Evolutionary conservation across 1,140 invertebrate genomes (phyloP).

Genomic region (Radopholus similis): DNA sequence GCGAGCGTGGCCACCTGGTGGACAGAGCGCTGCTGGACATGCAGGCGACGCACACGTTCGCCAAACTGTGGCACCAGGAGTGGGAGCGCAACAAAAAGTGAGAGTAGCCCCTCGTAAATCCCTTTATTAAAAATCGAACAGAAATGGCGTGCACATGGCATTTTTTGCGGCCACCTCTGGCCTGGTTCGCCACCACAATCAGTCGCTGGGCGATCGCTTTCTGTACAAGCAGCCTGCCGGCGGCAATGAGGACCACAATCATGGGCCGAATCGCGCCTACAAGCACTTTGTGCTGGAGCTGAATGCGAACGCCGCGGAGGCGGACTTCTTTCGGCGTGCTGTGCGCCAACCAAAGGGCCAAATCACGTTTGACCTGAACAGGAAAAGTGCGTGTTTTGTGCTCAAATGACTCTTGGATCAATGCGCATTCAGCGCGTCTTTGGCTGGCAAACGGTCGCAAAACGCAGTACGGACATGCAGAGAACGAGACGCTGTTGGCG

Average conservation of each 20-base stretch:
- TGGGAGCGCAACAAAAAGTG: constrained; percentile 38
- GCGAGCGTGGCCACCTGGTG: constrained; percentile 42
- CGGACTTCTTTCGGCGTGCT: constrained; percentile 51
- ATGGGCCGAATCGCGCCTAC: constrained; percentile 26
- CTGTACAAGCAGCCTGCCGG: constrained; percentile 37
- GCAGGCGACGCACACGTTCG: constrained; percentile 45
- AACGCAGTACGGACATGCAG: constrained; percentile 49
- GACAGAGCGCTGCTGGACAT: constrained; percentile 53
- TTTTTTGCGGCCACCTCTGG: constrained; percentile 58
- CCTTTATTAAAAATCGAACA: background rate
- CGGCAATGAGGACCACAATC: constrained; percentile 1
- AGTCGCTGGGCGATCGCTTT: constrained; percentile 47
- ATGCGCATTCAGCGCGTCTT: constrained; percentile 46
- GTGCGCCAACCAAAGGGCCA: constrained; percentile 49
- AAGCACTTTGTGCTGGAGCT: constrained; percentile 52
- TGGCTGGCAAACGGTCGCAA: constrained; percentile 45
- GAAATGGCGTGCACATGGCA: constrained; percentile 53
- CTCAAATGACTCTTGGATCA: background rate
- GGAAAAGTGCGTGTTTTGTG: constrained; percentile 39
- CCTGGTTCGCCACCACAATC: constrained; percentile 53
- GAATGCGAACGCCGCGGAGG: constrained; percentile 50
- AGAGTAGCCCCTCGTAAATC: background rate
- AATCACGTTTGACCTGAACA: constrained; percentile 56
- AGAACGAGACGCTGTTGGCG: constrained; percentile 50
- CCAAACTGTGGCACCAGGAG: constrained; percentile 43